phyloP scores from a whole-genome alignment of 2,888 invertebrate species.

The Folsomia candida region DNA sequence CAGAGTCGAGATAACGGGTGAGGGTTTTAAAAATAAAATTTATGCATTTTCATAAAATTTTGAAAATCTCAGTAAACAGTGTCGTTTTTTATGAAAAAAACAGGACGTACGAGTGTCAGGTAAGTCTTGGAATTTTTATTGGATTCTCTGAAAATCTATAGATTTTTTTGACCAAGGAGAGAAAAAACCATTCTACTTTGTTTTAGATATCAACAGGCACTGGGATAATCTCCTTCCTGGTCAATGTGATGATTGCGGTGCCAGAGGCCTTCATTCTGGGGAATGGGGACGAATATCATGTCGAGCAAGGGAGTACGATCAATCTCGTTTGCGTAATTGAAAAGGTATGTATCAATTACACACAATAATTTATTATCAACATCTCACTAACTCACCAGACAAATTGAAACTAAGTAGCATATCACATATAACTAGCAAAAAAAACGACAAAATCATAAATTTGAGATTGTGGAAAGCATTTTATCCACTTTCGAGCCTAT shows the following conservation, averaged over 20 bases:
- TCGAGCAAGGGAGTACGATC: conserved; percentile 55
- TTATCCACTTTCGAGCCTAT: too few species aligned
- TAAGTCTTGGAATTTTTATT: conserved; percentile 55
- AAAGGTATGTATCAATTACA: conserved; percentile 51
- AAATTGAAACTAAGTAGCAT: too few species aligned
- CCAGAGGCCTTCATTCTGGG: conserved; percentile 56
- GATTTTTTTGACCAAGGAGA: not conserved
- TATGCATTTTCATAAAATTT: too few species aligned
- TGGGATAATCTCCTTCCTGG: conserved; percentile 55
- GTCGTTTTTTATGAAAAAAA: too few species aligned
- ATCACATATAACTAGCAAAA: too few species aligned
- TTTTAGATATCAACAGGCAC: conserved; percentile 55
- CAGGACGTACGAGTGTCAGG: conserved; percentile 93
- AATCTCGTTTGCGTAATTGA: conserved; percentile 56
- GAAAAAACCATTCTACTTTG: not conserved
- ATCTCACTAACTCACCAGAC: not conserved
- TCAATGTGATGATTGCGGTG: conserved; percentile 55
- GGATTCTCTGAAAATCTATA: not conserved
- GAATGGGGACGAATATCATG: conserved; percentile 55
- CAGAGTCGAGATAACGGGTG: conserved; percentile 91
- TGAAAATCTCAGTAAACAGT: too few species aligned
- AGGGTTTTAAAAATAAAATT: too few species aligned
- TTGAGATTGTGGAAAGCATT: too few species aligned
- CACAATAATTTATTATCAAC: not conserved
- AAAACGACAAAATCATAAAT: too few species aligned